phyloP scores from a whole-genome alignment of 2,888 invertebrate genomes.

The Ptilodon capucinus region DNA sequence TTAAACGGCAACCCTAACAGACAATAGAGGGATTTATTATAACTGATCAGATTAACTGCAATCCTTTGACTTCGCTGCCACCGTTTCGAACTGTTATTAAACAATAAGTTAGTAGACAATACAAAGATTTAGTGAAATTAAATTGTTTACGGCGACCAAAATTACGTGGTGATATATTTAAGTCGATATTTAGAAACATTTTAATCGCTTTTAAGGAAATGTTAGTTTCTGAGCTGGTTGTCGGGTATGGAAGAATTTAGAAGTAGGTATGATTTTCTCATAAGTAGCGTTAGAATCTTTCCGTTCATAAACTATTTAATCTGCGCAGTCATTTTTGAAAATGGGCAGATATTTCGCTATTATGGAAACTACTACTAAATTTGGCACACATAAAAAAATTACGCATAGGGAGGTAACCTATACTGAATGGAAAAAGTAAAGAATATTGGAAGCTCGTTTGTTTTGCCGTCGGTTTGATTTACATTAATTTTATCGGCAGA shows the following conservation, averaged over 20 bases:
- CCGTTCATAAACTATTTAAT: too few relatives aligned
- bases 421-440: too few relatives aligned
- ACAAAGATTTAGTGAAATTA: conserved; percentile 1
- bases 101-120: conserved; percentile 8
- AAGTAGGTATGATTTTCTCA: not conserved
- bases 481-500: too few relatives aligned
- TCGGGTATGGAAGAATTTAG: not conserved
- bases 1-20: conserved; percentile 1
- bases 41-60: conserved; percentile 8
- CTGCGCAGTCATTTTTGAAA: too few relatives aligned
- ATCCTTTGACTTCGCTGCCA: conserved; percentile 9
- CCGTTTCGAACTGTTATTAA: conserved; percentile 12
- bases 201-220: not conserved
- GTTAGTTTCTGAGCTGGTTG: not conserved
- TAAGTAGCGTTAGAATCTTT: not conserved
- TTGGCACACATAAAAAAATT: too few relatives aligned
- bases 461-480: too few relatives aligned
- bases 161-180: conserved; percentile 1
- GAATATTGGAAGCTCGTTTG: too few relatives aligned
- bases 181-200: conserved; percentile 1
- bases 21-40: conserved; percentile 14
- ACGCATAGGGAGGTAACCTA: too few relatives aligned
- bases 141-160: not conserved
- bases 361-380: too few relatives aligned
- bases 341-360: too few relatives aligned